Base-by-base conservation (phyloP, 1,140 invertebrate genomes). In the Drosophila funebris region DNA sequence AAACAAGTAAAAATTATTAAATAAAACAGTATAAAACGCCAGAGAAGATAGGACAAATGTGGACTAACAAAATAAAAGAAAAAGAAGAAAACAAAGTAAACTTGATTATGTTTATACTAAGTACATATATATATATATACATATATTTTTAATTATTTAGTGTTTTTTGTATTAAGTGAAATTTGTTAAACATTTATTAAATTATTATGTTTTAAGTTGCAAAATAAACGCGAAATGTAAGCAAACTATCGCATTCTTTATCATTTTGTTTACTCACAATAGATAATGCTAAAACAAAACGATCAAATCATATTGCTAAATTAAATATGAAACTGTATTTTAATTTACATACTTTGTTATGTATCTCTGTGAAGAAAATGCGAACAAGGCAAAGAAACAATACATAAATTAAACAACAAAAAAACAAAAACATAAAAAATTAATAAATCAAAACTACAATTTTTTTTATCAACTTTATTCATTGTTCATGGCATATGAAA, bases 181-280 rank as follows among this genome's bases (percentile, higher is more conserved):
- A 87, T 87, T 87, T 87, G 84, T 87, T 87, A 89, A 89, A 87
- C 78, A 89, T 87, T 87, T 88, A 87, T 88, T 87, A 87, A 83
- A 87, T 89, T 87, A 83, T 87, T 88, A 87, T 84, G 83, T 87
- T 87, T 83, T 85, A 85, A 85, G 82, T 82, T 85, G 79, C 84
- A 73, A 89, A 88, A 88, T 88, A 89, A 85, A 85, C 46, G 73
- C 83, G 66, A 84, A 87, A 70, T 76, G 78, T 84, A 87, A 89
- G 84, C 83, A 79, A 78, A 53, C 31, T 36, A 33, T 60, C 14
- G 63, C 70, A 70, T 63, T 44, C 43, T 75, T 60, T 13, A 58
- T 81, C 36, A 64, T 60, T 57, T 57, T 56, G 61, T 69, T 61
- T 36, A 22, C 11, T 41, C 44, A 46, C 60, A 75, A 62, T 57